Percentiles rank a stretch among this genome's conserved stretches.
Conservation (phyloP, 2,797 vertebrate species). For the Bufotes viridis region DNA sequence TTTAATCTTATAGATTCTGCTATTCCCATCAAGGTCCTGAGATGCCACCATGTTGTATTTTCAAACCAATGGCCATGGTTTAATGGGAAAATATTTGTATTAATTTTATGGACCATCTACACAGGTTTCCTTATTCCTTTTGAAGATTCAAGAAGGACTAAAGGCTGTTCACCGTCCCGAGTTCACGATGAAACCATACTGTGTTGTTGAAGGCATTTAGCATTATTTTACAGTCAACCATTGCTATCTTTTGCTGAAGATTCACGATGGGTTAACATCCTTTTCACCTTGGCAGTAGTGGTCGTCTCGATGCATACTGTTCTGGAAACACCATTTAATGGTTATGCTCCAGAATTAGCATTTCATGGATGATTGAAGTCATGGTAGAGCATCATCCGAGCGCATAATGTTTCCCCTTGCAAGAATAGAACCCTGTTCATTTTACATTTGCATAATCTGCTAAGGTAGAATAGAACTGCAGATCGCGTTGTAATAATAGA, state of each 20-base stretch:
- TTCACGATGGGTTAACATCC: background rate
- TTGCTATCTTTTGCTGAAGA: background rate
- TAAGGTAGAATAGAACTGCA: slow-evolving; percentile 17
- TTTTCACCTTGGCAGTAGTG: slow-evolving; percentile 8
- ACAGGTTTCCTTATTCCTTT: too few relatives aligned
- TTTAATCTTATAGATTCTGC: too few relatives aligned
- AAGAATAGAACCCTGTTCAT: slow-evolving; percentile 33
- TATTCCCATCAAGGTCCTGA: background rate
- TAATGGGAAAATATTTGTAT: background rate
- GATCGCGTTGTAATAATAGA: slow-evolving; percentile 29
- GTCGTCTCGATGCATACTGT: background rate
- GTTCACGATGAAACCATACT: background rate
- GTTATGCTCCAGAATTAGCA: slow-evolving; percentile 42
- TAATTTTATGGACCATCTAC: background rate
- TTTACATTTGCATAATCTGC: slow-evolving; percentile 46
- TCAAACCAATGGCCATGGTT: background rate
- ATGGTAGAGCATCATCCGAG: slow-evolving; percentile 33
- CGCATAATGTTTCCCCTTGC: slow-evolving; percentile 39
- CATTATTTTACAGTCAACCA: background rate
- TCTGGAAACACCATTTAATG: slow-evolving; percentile 35
- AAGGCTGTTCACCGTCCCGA: too few relatives aligned
- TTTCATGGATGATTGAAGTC: slow-evolving; percentile 57
- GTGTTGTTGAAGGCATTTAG: background rate
- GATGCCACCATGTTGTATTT: background rate
- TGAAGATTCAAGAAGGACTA: background rate